A percentile compares a stretch with the other conserved stretches of the same genome.
phyloP scores from a whole-genome alignment of 1,140 invertebrate species.

The Mizuhopecten yessoensis region DNA sequence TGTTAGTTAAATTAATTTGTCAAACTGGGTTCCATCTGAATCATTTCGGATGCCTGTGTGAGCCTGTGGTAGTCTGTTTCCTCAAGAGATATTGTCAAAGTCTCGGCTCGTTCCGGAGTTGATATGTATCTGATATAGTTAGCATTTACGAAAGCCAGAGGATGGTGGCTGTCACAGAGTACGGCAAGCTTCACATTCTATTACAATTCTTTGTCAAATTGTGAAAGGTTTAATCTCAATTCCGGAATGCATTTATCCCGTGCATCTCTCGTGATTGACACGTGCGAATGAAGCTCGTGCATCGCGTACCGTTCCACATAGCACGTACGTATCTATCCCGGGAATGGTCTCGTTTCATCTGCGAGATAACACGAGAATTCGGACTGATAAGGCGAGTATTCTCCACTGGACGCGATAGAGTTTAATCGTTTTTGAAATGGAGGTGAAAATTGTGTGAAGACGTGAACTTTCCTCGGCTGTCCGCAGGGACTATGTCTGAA shows the following conservation, averaged over 20 bases:
- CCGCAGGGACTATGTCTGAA: not conserved
- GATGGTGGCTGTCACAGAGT: not conserved
- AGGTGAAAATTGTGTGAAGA: conserved; percentile 21
- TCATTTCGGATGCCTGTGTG: not conserved
- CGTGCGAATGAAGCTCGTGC: conserved; percentile 19
- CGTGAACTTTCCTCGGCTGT: conserved; percentile 31
- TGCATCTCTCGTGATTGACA: conserved; percentile 37
- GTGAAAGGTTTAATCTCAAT: conserved; percentile 8
- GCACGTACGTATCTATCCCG: conserved; percentile 30
- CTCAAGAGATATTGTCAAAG: not conserved
- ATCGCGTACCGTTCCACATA: conserved; percentile 24
- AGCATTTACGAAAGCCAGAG: conserved; percentile 38
- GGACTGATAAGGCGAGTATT: conserved; percentile 8
- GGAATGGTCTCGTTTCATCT: conserved; percentile 32
- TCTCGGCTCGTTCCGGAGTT: conserved; percentile 21
- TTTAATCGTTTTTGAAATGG: conserved; percentile 35
- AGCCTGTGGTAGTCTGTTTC: not conserved
- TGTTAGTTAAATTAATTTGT: not conserved
- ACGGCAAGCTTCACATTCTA: conserved; percentile 12
- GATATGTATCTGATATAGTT: conserved; percentile 29
- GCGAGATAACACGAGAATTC: conserved; percentile 18
- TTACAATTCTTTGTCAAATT: conserved; percentile 40
- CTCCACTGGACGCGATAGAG: conserved; percentile 10
- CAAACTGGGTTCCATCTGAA: conserved; percentile 8
- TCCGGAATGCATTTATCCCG: conserved; percentile 24